phyloP scores from a whole-genome alignment of 23 tunicate species.

The Botrylloides violaceus region DNA sequence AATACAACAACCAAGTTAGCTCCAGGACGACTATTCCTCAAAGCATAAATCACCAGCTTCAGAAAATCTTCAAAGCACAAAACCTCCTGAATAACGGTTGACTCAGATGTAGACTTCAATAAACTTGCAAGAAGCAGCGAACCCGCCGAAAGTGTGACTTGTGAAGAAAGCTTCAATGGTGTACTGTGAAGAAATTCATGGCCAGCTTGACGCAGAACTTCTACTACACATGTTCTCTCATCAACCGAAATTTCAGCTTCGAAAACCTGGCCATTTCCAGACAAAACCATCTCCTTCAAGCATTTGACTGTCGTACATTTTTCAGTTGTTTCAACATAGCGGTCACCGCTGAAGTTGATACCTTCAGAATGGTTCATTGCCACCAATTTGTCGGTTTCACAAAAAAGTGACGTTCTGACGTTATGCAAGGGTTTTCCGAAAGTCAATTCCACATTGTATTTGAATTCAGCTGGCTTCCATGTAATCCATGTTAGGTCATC shows the following conservation, averaged over 20 bases:
- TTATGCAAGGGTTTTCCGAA: conserved; percentile 27
- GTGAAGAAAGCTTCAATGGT: not conserved
- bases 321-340: not conserved
- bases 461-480: not conserved
- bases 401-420: conserved; percentile 49
- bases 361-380: not conserved
- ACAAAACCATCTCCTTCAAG: not conserved
- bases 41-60: not conserved
- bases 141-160: not conserved
- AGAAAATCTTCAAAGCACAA: not conserved
- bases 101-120: not conserved
- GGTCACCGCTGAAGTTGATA: not conserved
- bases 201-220: not conserved
- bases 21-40: not conserved
- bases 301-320: not conserved
- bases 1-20: not conserved
- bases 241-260: not conserved
- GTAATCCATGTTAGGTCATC: not conserved
- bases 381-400: conserved; percentile 39
- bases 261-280: not conserved
- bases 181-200: not conserved
- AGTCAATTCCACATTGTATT: not conserved
- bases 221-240: not conserved
- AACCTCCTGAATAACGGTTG: not conserved
- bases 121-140: conserved; percentile 5